These are phyloP conservation scores for Cynocephalus volans DNA, from an alignment of 2,113 vertebrate genomes.

Conservation along the genomic window DNA sequence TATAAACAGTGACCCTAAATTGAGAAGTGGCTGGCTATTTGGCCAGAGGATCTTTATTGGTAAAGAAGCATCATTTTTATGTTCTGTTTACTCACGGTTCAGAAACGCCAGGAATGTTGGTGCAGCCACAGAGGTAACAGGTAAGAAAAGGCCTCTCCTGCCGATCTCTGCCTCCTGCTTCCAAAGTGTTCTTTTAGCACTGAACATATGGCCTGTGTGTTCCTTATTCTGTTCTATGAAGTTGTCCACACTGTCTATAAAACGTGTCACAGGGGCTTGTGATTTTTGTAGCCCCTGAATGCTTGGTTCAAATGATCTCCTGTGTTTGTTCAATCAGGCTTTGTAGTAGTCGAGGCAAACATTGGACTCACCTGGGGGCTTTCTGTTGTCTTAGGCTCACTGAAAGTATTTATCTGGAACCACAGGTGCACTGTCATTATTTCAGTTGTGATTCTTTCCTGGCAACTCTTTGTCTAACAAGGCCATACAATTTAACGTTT, in stretches of 20 bases:
- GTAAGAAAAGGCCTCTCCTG: neutral
- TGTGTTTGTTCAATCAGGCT: neutral
- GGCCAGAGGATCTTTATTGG: neutral
- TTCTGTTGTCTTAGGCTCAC: neutral
- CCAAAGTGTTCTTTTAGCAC: neutral
- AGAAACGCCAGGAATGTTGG: neutral
- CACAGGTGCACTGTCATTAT: neutral
- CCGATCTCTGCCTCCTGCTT: neutral
- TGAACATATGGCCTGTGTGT: neutral
- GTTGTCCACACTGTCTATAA: neutral
- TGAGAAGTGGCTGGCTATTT: slow-evolving; percentile 44
- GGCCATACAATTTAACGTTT: slow-evolving; percentile 13
- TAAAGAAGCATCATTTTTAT: slow-evolving; percentile 2
- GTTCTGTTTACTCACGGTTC: neutral
- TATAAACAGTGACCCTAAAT: neutral
- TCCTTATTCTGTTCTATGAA: neutral
- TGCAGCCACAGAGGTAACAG: neutral
- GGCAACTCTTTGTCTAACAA: neutral
- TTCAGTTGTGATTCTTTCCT: neutral
- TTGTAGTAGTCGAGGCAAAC: neutral
- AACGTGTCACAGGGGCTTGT: neutral
- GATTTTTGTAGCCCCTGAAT: neutral
- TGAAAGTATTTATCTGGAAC: neutral
- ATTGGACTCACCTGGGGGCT: fast-evolving
- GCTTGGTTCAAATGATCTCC: neutral